These are phyloP conservation scores for Scalopus aquaticus DNA, from an alignment of 2,113 vertebrate genomes.

Conservation along the genomic window DNA sequence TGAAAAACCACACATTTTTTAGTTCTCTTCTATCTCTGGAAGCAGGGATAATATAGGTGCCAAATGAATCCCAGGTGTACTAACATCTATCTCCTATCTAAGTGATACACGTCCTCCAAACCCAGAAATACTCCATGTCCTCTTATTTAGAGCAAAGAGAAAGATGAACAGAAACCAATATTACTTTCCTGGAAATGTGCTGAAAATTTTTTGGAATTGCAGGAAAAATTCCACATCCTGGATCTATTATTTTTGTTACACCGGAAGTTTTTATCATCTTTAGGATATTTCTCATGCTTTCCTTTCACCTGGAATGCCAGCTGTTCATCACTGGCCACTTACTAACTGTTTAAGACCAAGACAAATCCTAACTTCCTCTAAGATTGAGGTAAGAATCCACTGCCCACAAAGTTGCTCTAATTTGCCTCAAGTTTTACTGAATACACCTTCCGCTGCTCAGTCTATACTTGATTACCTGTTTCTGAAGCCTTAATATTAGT, in stretches of 20 bases:
- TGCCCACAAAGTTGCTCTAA: neutral
- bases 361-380: neutral
- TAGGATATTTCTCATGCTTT: neutral
- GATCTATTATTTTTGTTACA: neutral
- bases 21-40: neutral
- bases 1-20: neutral
- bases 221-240: neutral
- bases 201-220: neutral
- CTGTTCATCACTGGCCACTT: neutral
- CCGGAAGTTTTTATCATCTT: neutral
- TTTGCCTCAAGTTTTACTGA: neutral
- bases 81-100: neutral
- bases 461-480: neutral
- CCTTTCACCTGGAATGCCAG: neutral
- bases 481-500: neutral
- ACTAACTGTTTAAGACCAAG: neutral
- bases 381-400: neutral
- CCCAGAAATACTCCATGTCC: neutral
- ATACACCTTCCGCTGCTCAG: neutral
- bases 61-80: neutral
- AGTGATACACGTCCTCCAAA: neutral
- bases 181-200: neutral
- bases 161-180: neutral
- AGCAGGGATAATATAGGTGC: neutral
- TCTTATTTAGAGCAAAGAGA: slow-evolving; percentile 9